These are phyloP conservation scores for Potamilus streckersoni DNA, from an alignment of 1,140 invertebrate species.

Conservation along the genomic window DNA sequence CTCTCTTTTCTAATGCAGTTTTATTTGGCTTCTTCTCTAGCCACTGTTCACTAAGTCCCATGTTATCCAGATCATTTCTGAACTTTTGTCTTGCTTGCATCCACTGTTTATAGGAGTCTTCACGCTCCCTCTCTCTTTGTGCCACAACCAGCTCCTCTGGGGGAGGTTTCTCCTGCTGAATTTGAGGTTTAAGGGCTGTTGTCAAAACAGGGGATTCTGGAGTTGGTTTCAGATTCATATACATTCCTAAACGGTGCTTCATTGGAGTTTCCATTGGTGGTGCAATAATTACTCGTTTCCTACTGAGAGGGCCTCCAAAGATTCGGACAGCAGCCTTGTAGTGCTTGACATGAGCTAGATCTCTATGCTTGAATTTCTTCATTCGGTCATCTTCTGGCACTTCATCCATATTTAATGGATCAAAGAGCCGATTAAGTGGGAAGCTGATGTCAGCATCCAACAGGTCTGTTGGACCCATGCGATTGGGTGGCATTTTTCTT, in stretches of 20 bases:
- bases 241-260: conserved; percentile 53
- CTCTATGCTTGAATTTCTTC: conserved; percentile 48
- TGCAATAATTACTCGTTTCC: conserved; percentile 56
- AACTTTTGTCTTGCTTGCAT: conserved; percentile 57
- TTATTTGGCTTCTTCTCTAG: conserved; percentile 58
- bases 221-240: conserved; percentile 33
- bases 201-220: conserved; percentile 37
- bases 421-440: conserved; percentile 59
- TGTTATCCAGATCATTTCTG: conserved; percentile 52
- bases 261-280: conserved; percentile 59
- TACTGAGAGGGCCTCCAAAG: conserved; percentile 58
- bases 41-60: conserved; percentile 58
- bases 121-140: conserved; percentile 40
- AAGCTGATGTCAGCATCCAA: conserved; percentile 53
- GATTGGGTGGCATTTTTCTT: conserved; percentile 37
- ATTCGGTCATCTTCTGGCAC: conserved; percentile 57
- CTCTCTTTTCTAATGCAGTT: conserved; percentile 55
- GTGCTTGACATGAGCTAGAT: conserved; percentile 57
- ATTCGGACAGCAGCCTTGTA: conserved; percentile 63
- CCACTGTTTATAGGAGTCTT: conserved; percentile 56
- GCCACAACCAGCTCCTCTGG: conserved; percentile 38
- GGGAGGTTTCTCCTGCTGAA: conserved; percentile 21
- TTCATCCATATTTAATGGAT: conserved; percentile 62
- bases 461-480: conserved; percentile 28
- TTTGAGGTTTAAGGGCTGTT: conserved; percentile 32